phyloP scores from a whole-genome alignment of 2,113 vertebrate species.

The Amblyopsis rosae region DNA sequence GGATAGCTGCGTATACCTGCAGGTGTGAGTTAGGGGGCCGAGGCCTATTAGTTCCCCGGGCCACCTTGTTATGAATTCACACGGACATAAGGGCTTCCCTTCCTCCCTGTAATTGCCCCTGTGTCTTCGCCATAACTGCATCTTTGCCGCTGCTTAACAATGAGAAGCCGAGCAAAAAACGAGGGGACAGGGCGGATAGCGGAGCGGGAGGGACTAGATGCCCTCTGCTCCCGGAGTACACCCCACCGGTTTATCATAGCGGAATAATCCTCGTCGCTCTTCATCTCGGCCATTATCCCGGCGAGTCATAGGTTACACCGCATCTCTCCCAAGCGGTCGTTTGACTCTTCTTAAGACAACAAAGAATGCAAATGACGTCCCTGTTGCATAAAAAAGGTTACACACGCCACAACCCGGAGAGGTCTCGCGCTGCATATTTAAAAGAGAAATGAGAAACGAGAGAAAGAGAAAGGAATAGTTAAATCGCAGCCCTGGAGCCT shows the following conservation, averaged over 20 bases:
- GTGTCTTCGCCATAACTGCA: conserved; percentile 60
- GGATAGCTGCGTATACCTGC: conserved; percentile 16
- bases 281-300: conserved; percentile 78
- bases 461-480: conserved; percentile 19
- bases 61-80: conserved; percentile 22
- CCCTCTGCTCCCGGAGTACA: conserved; percentile 52
- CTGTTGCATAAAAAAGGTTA: conserved; percentile 75
- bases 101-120: conserved; percentile 67
- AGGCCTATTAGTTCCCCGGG: conserved; percentile 45
- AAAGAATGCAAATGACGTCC: conserved; percentile 74
- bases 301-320: conserved; percentile 70
- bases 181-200: conserved; percentile 11
- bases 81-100: conserved; percentile 40
- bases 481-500: conserved; percentile 24
- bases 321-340: conserved; percentile 73
- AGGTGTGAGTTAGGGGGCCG: conserved; percentile 46
- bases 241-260: conserved; percentile 69
- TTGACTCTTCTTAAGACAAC: conserved; percentile 79
- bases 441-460: conserved; percentile 17
- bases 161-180: conserved; percentile 25
- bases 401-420: conserved; percentile 37
- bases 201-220: conserved; percentile 24
- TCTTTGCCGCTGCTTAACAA: conserved; percentile 20
- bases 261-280: conserved; percentile 67
- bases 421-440: conserved; percentile 61